phyloP scores from a whole-genome alignment of 2,888 invertebrate genomes.

The Ennomos quercinarius region DNA sequence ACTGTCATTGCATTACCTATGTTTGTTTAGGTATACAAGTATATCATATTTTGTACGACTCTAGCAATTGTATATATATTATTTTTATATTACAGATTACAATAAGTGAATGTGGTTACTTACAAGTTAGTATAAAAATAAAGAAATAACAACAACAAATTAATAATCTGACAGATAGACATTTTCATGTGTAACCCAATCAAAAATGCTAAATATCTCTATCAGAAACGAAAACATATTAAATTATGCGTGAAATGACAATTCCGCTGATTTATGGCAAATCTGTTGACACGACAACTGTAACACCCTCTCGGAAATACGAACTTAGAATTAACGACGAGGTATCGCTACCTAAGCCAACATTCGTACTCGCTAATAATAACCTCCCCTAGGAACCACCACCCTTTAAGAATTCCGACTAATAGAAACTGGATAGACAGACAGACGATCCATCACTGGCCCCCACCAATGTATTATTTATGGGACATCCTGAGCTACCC shows the following conservation, averaged over 20 bases:
- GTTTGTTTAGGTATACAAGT: background rate
- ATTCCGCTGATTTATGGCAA: conserved; percentile 54
- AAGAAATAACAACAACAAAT: no score
- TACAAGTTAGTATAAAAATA: no score
- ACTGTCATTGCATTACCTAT: no score
- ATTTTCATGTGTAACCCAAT: no score
- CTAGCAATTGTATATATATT: background rate
- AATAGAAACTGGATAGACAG: conserved; percentile 83
- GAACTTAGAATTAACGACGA: conserved; percentile 69
- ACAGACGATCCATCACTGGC: conserved; percentile 81
- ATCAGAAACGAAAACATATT: background rate
- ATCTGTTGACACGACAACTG: conserved; percentile 65
- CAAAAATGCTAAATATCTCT: no score
- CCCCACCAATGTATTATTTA: conserved; percentile 84
- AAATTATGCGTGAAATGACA: conserved; percentile 24
- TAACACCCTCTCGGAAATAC: conserved; percentile 54
- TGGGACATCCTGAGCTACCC: conserved; percentile 78
- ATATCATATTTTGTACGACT: background rate
- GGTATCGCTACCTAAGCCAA: conserved; percentile 74
- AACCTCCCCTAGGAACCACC: conserved; percentile 63
- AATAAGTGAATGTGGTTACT: background rate
- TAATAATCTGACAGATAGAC: no score
- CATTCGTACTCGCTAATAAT: conserved; percentile 77
- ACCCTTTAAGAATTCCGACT: conserved; percentile 84
- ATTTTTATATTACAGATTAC: background rate